phyloP scores from a whole-genome alignment of 2,888 invertebrate species.

The Trichacis sp. region DNA sequence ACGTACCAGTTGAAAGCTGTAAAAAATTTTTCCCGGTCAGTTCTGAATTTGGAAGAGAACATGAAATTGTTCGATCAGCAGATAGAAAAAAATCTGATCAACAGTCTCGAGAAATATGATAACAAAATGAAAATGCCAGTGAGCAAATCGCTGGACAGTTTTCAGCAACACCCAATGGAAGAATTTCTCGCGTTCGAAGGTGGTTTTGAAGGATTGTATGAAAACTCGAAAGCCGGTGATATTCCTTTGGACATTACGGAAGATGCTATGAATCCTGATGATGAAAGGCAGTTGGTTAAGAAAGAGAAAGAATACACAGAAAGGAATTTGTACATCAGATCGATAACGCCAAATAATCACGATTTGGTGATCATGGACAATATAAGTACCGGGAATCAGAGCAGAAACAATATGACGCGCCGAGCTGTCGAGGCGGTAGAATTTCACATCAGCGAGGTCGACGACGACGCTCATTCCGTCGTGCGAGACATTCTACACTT shows the following conservation, averaged over 20 bases:
- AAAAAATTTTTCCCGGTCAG: constrained; percentile 3
- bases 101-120: constrained; percentile 59
- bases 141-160: constrained; percentile 64
- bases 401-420: constrained; percentile 26
- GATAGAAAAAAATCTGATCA: constrained; percentile 62
- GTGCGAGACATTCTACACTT: constrained; percentile 62
- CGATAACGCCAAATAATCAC: constrained; percentile 33
- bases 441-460: constrained; percentile 62
- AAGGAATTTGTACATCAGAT: constrained; percentile 33
- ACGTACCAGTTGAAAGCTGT: constrained; percentile 64
- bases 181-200: constrained; percentile 68
- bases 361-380: constrained; percentile 17
- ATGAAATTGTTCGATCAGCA: constrained; percentile 62
- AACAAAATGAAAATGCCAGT: constrained; percentile 61
- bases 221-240: constrained; percentile 55
- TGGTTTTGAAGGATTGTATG: constrained; percentile 67
- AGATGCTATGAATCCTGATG: constrained; percentile 47
- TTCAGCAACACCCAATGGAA: constrained; percentile 61
- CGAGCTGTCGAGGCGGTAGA: constrained; percentile 58
- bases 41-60: constrained; percentile 46
- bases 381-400: constrained; percentile 9
- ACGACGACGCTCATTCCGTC: constrained; percentile 54
- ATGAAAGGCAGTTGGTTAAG: constrained; percentile 10
- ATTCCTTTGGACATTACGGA: constrained; percentile 50
- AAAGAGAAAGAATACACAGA: constrained; percentile 22